Base-by-base conservation (phyloP, 2,113 vertebrate genomes). In the Tursiops truncatus region DNA sequence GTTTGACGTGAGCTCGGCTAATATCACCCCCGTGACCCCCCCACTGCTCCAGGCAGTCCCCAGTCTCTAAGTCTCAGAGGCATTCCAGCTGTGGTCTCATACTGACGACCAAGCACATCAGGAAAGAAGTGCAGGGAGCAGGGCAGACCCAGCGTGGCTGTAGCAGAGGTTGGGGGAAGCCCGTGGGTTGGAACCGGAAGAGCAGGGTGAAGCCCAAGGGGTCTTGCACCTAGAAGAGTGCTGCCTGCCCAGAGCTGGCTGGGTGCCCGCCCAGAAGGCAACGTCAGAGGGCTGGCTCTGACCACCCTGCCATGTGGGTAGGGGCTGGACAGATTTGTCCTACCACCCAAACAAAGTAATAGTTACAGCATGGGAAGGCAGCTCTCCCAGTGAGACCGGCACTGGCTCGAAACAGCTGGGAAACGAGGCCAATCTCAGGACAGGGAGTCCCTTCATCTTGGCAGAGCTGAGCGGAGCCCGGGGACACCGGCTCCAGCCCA, bases 401-500 rank as follows among this genome's bases (percentile, higher is more conserved):
- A 0, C 58, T 70, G 76, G 13, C 81, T 68, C 11, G 0, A 38
- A 38, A 58, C 21, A 25, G 18, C 91, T 86, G 11, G 71, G 41
- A 79, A 86, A 89, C 47, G 68, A 94, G 23, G 12, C 70, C 86
- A 95, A 82, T 84, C 62, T 73, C 89, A 96, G 81, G 70, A 65
- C 21, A 44, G 97, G 87, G 94, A 88, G 92, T 85, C 80, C 96
- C 83, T 93, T 53, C 94, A 86, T 91, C 73, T 56, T 92, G 92
- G 95, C 89, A 93, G 91, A 70, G 82, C 65, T 4, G 9, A 38
- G 73, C 4, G 44, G 83, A 94, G 71, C 65, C 81, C 70, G 76
- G 96, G 89, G 93, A 96, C 96, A 97, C 82, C 25, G 1, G 92
- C 71, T 92, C 70, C 93, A 81, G 70, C 53, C 92, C 68, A 91